Evolutionary conservation across 2,888 invertebrate species (phyloP).

Genomic region (Strigamia transsilvanica): DNA sequence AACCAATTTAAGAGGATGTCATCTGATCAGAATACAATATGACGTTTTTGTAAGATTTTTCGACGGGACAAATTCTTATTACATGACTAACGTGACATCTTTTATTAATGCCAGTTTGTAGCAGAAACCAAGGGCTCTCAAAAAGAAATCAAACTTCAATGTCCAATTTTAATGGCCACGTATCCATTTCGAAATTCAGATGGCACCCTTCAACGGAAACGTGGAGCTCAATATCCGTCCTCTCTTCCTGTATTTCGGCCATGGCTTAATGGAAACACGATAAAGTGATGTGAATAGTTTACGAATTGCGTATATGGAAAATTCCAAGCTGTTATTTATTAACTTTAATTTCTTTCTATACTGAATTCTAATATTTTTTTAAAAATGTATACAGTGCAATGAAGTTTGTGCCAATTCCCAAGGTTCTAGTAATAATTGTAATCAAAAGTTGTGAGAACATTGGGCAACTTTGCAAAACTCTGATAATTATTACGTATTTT

Average conservation of each 20-base stretch:
- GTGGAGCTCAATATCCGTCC: slow-evolving; percentile 90
- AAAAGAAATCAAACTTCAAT: slow-evolving; percentile 88
- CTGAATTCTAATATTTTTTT: not conserved
- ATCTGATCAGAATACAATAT: slow-evolving; percentile 90
- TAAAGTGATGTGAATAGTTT: not conserved
- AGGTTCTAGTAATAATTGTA: not conserved
- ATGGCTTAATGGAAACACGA: slow-evolving; percentile 58
- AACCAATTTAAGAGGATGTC: slow-evolving; percentile 91
- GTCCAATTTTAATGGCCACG: slow-evolving; percentile 90
- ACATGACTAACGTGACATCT: not conserved
- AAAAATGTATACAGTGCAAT: not conserved
- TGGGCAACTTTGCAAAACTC: not conserved
- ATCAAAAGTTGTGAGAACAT: not conserved
- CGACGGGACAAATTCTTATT: no score
- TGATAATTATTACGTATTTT: no score
- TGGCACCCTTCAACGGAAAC: slow-evolving; percentile 69
- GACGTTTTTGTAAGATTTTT: slow-evolving; percentile 81
- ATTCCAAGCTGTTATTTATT: not conserved
- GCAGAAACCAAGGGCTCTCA: slow-evolving; percentile 90
- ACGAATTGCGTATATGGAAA: not conserved
- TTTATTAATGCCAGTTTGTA: slow-evolving; percentile 73
- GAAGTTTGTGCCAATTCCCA: not conserved
- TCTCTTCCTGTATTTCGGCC: slow-evolving; percentile 90
- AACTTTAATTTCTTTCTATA: not conserved
- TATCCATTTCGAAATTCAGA: slow-evolving; percentile 78